phyloP scores from a whole-genome alignment of 1,140 invertebrate genomes.

The Saccostrea glomerata region DNA sequence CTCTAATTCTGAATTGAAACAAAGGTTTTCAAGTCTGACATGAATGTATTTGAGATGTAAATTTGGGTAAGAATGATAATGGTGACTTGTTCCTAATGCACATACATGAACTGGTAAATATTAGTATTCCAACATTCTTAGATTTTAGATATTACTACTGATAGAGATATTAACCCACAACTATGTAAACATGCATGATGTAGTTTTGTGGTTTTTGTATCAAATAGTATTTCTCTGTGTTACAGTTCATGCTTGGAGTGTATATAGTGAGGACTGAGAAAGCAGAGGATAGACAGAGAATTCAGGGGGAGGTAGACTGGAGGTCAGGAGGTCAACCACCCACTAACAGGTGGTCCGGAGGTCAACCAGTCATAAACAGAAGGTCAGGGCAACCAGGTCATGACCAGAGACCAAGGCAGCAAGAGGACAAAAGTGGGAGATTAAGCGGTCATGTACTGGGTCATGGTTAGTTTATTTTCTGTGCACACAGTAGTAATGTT shows the following conservation, averaged over 20 bases:
- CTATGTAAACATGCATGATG: no score
- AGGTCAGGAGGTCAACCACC: constrained; percentile 4
- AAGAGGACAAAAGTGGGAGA: background rate
- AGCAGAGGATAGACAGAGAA: constrained; percentile 35
- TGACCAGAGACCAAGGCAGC: background rate
- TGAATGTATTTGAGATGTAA: no score
- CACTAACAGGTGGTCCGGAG: background rate
- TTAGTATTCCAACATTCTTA: no score
- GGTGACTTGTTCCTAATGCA: no score
- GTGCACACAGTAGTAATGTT: background rate
- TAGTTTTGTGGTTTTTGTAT: no score
- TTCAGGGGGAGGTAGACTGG: constrained; percentile 20
- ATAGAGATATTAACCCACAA: no score
- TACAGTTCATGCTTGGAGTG: constrained; percentile 39
- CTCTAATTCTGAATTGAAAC: no score
- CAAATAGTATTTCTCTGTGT: background rate
- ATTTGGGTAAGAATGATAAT: no score
- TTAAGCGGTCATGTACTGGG: background rate
- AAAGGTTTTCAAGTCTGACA: no score
- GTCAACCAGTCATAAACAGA: background rate
- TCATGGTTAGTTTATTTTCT: background rate
- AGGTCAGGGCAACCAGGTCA: background rate
- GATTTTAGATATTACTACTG: no score
- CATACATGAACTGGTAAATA: no score
- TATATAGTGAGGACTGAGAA: constrained; percentile 53